A percentile compares a stretch with the other conserved stretches of the same genome.
Evolutionary conservation across 1,140 invertebrate species (phyloP).

Genomic region (Drosophila punjabiensis): DNA sequence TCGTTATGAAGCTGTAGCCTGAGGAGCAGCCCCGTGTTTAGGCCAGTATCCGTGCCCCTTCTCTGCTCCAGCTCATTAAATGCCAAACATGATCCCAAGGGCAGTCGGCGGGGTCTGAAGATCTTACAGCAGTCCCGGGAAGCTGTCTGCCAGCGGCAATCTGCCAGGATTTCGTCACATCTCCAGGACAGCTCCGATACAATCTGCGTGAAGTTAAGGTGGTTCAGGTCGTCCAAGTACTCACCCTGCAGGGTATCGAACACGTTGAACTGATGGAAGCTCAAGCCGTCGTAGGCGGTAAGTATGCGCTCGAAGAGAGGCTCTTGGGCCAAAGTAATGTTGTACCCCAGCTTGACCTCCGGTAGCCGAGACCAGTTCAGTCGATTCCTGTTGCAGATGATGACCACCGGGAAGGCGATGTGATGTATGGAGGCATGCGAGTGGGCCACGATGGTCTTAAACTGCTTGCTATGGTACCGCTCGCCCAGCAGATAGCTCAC

Average conservation of each 20-base stretch:
- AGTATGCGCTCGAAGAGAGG: constrained; percentile 50
- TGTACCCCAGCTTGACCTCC: constrained; percentile 45
- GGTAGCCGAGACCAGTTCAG: constrained; percentile 75
- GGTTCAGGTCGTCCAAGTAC: constrained; percentile 46
- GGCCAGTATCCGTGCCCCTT: constrained; percentile 20
- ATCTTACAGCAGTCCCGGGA: constrained; percentile 59
- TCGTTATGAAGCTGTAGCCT: constrained; percentile 31
- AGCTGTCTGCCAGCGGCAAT: constrained; percentile 57
- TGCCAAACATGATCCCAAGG: constrained; percentile 52
- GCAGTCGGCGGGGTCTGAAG: constrained; percentile 53
- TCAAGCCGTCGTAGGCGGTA: constrained; percentile 60
- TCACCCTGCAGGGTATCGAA: constrained; percentile 29
- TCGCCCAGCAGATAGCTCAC: constrained; percentile 54
- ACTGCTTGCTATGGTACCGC: constrained; percentile 55
- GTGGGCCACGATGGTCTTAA: constrained; percentile 63
- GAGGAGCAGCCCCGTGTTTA: constrained; percentile 36
- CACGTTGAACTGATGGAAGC: constrained; percentile 49
- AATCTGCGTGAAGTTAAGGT: constrained; percentile 72
- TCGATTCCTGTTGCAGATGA: constrained; percentile 76
- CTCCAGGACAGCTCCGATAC: constrained; percentile 66
- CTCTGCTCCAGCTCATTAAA: constrained; percentile 67
- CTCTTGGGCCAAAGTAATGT: constrained; percentile 28
- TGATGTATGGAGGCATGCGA: constrained; percentile 57
- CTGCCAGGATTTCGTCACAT: constrained; percentile 59
- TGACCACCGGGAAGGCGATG: constrained; percentile 71